phyloP scores from a whole-genome alignment of 2,797 vertebrate species.

The Falco peregrinus region DNA sequence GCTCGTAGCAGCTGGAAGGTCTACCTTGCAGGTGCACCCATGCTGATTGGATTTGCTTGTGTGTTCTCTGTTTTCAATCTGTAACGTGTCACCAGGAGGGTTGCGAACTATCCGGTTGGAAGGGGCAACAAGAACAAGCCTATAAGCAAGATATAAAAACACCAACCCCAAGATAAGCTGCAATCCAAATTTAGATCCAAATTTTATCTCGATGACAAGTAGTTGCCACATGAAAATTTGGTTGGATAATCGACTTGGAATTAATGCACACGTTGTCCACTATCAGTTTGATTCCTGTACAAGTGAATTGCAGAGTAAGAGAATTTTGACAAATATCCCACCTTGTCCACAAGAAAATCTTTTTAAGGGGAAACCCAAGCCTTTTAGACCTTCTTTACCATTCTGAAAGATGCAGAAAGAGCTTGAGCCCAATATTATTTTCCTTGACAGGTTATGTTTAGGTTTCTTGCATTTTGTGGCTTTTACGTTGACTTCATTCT shows the following conservation, averaged over 20 bases:
- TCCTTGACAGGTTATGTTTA: not conserved
- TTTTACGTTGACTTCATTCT: not conserved
- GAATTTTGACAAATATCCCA: not conserved
- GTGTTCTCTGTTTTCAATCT: not conserved
- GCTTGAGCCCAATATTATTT: not conserved
- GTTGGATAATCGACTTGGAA: not conserved
- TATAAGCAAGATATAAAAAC: not conserved
- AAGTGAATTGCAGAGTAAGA: not conserved
- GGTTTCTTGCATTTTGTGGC: not conserved
- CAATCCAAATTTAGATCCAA: not conserved
- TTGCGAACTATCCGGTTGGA: not conserved
- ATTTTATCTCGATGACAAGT: not conserved
- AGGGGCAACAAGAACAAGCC: not conserved
- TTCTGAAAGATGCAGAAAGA: not conserved
- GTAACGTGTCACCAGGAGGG: not conserved
- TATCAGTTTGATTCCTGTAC: not conserved
- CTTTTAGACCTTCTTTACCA: not conserved
- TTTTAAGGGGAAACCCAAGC: not conserved
- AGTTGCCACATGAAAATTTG: not conserved
- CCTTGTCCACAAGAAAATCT: not conserved
- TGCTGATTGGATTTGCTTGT: not conserved
- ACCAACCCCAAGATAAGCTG: not conserved
- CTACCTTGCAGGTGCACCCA: not conserved
- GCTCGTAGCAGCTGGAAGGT: not conserved
- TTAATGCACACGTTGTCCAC: not conserved